phyloP scores from a whole-genome alignment of 2,113 vertebrate species.

The Plotosus lineatus region DNA sequence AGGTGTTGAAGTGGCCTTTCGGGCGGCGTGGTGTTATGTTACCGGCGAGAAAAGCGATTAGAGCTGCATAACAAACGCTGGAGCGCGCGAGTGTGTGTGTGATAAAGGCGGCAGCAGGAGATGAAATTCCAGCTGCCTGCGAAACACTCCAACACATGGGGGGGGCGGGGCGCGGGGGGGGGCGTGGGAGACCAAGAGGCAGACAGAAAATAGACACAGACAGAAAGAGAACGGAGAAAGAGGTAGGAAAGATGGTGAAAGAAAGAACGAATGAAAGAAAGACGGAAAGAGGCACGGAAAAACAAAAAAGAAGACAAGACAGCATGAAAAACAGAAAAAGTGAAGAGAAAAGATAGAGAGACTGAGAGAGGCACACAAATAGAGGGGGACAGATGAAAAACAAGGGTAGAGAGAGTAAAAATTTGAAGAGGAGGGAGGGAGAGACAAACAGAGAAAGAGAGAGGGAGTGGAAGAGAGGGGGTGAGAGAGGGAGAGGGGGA shows the following conservation, averaged over 20 bases:
- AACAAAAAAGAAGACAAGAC: conserved; percentile 20
- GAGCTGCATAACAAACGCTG: conserved; percentile 51
- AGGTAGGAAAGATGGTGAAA: not conserved
- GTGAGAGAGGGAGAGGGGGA: conserved; percentile 37
- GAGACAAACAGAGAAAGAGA: not conserved
- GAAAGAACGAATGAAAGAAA: not conserved
- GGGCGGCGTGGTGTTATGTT: conserved; percentile 48
- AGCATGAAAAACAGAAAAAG: conserved; percentile 4
- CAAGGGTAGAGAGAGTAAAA: conserved; percentile 40
- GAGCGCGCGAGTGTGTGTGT: conserved; percentile 29
- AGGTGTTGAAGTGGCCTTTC: conserved; percentile 35
- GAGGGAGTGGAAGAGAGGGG: not conserved
- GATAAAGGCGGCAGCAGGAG: conserved; percentile 53
- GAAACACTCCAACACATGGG: conserved; percentile 49
- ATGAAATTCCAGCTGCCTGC: conserved; percentile 59
- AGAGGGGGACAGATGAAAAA: conserved; percentile 32
- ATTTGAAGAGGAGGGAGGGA: no score
- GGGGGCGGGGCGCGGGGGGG: conserved; percentile 39
- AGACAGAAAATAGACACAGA: no score
- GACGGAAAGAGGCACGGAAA: conserved; percentile 1
- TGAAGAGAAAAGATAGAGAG: conserved; percentile 11
- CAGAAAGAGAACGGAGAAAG: no score
- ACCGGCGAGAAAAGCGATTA: conserved; percentile 56
- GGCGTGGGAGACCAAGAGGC: no score
- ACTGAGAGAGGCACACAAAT: conserved; percentile 38